These are phyloP conservation scores for Porites lobata DNA, from an alignment of 92 coral and sea anemone species.

Conservation along the genomic window DNA sequence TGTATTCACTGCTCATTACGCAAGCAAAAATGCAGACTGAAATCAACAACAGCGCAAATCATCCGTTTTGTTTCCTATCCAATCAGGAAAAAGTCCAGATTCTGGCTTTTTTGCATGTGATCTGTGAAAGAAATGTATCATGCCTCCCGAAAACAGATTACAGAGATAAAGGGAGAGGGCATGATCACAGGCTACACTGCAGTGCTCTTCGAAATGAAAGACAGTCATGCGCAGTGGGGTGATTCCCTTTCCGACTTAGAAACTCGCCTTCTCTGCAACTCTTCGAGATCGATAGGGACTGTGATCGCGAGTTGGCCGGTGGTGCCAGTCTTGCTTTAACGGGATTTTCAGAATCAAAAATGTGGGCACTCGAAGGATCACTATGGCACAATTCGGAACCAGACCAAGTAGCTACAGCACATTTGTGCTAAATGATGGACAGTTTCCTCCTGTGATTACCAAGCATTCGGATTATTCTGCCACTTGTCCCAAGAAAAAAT, in stretches of 20 bases:
- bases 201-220: conserved; percentile 30
- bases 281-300: conserved; percentile 5
- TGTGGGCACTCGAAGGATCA: conserved; percentile 25
- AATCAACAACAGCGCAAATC: too few relatives aligned
- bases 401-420: conserved; percentile 25
- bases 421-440: conserved; percentile 34
- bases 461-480: conserved; percentile 13
- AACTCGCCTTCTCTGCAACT: conserved; percentile 13
- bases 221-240: conserved; percentile 19
- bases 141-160: too few relatives aligned
- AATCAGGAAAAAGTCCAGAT: too few relatives aligned
- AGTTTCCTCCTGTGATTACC: background rate
- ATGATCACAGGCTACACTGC: too few relatives aligned
- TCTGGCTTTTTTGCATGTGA: too few relatives aligned
- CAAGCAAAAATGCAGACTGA: too few relatives aligned
- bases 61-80: too few relatives aligned
- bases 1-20: too few relatives aligned
- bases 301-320: conserved; percentile 22
- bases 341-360: conserved; percentile 29
- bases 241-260: conserved; percentile 14
- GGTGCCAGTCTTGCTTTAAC: conserved; percentile 13
- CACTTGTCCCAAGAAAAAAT: conserved; percentile 22
- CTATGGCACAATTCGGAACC: conserved; percentile 18
- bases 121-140: too few relatives aligned
- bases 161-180: too few relatives aligned